Conservation (phyloP, 1,140 invertebrate genomes). For the Megathymus violae region DNA sequence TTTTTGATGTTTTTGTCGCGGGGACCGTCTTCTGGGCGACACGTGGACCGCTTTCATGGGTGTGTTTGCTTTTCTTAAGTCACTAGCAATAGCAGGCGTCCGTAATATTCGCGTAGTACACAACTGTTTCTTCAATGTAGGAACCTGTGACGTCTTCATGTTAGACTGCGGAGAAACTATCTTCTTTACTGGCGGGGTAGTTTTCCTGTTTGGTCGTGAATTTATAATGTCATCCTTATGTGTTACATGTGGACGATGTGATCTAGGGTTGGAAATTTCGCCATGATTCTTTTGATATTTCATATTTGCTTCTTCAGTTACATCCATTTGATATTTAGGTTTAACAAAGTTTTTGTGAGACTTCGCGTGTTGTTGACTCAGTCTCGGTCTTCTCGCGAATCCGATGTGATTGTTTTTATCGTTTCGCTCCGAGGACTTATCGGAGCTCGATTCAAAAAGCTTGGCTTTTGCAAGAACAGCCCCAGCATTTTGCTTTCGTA, state of each 20-base stretch:
- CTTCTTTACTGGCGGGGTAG: conserved; percentile 59
- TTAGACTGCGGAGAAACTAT: conserved; percentile 61
- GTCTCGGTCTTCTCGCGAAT: conserved; percentile 69
- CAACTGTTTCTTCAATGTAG: conserved; percentile 65
- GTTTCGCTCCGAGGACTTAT: conserved; percentile 71
- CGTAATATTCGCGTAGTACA: conserved; percentile 58
- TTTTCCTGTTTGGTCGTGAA: conserved; percentile 53
- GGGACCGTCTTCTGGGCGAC: conserved; percentile 70
- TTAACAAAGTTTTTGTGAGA: conserved; percentile 51
- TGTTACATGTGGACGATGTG: conserved; percentile 16
- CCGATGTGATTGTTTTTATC: conserved; percentile 58
- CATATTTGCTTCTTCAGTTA: conserved; percentile 19
- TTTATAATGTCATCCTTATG: conserved; percentile 43
- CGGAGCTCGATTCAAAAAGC: conserved; percentile 84
- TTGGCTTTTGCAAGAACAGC: conserved; percentile 87
- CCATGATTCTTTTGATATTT: conserved; percentile 24
- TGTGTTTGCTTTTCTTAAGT: conserved; percentile 59
- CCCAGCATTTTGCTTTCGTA: conserved; percentile 86
- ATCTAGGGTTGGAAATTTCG: conserved; percentile 18
- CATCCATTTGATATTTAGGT: conserved; percentile 50
- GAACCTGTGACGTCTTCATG: conserved; percentile 58
- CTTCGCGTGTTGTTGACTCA: conserved; percentile 52
- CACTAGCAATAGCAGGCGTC: conserved; percentile 46
- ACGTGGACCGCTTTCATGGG: conserved; percentile 72
- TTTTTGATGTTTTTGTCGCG: conserved; percentile 63